phyloP scores from a whole-genome alignment of 1,140 invertebrate species.

The Euwallacea similis region DNA sequence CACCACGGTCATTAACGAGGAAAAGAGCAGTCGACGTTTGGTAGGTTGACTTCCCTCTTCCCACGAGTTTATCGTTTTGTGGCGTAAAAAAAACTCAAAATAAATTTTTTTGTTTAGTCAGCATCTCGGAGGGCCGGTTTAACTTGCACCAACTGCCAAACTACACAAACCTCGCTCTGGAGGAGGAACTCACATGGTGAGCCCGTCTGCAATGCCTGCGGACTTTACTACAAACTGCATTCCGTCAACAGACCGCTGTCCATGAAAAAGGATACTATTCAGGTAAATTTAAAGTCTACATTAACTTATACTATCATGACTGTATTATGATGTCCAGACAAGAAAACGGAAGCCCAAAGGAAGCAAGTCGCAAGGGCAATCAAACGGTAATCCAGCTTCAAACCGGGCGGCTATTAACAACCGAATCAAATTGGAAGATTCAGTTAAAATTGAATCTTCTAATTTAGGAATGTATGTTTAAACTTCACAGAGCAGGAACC shows the following conservation, averaged over 20 bases:
- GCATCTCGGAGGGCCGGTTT: slow-evolving; percentile 78
- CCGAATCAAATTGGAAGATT: slow-evolving; percentile 46
- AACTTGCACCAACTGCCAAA: slow-evolving; percentile 88
- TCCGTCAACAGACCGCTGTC: slow-evolving; percentile 81
- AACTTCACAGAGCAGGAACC: neutral
- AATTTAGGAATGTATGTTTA: neutral
- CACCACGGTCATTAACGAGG: slow-evolving; percentile 55
- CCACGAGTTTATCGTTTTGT: neutral
- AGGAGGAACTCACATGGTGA: slow-evolving; percentile 83
- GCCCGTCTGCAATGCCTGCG: slow-evolving; percentile 93
- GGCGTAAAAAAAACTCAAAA: slow-evolving; percentile 2
- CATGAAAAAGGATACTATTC: slow-evolving; percentile 96
- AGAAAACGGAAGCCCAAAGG: slow-evolving; percentile 88
- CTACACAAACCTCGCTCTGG: slow-evolving; percentile 86
- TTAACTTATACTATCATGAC: neutral
- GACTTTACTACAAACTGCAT: slow-evolving; percentile 91
- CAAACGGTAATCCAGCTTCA: slow-evolving; percentile 28
- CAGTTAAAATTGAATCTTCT: slow-evolving; percentile 40
- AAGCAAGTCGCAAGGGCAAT: slow-evolving; percentile 54
- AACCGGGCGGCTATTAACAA: slow-evolving; percentile 24
- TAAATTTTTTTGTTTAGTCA: slow-evolving; percentile 56
- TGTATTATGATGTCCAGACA: slow-evolving; percentile 62
- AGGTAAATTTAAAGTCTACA: slow-evolving; percentile 55
- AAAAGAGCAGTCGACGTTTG: slow-evolving; percentile 66
- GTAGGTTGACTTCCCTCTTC: slow-evolving; percentile 57